Conservation (phyloP, 1,140 invertebrate species). For the Lordiphosa mommai region DNA sequence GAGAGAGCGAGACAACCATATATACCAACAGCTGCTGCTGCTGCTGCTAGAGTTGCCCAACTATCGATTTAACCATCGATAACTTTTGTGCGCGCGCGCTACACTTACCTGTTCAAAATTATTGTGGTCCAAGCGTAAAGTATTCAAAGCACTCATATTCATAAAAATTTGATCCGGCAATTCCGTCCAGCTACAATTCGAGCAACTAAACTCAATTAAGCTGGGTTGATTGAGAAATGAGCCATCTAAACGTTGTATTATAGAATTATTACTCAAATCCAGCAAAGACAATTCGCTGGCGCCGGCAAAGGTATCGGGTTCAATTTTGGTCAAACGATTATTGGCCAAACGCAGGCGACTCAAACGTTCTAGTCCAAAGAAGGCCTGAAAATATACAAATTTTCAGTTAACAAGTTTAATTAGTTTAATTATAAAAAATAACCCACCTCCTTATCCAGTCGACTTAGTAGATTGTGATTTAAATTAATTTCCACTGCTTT, state of each 20-base stretch:
- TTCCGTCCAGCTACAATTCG: conserved; percentile 67
- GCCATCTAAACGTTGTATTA: conserved; percentile 73
- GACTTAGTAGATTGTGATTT: conserved; percentile 56
- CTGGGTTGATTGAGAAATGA: conserved; percentile 70
- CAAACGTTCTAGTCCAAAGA: conserved; percentile 46
- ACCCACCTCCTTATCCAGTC: conserved; percentile 62
- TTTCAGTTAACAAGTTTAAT: neutral
- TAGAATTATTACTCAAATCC: conserved; percentile 81
- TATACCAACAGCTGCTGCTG: neutral
- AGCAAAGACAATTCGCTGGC: conserved; percentile 80
- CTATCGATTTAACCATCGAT: conserved; percentile 24
- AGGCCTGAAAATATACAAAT: conserved; percentile 37
- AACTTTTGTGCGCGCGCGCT: conserved; percentile 10
- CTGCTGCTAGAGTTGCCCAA: conserved; percentile 24
- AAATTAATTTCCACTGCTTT: conserved; percentile 72
- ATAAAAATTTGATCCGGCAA: conserved; percentile 77
- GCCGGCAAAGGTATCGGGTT: conserved; percentile 80
- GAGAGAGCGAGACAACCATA: conserved; percentile 48
- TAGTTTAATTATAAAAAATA: neutral
- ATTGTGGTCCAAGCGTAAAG: conserved; percentile 80
- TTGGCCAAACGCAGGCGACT: conserved; percentile 80
- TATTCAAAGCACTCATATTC: conserved; percentile 79
- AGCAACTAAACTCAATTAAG: conserved; percentile 60
- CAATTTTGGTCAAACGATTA: conserved; percentile 81
- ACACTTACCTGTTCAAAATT: conserved; percentile 67